Conservation (phyloP, 1,140 invertebrate genomes). For the Medauroidea extradentata region DNA sequence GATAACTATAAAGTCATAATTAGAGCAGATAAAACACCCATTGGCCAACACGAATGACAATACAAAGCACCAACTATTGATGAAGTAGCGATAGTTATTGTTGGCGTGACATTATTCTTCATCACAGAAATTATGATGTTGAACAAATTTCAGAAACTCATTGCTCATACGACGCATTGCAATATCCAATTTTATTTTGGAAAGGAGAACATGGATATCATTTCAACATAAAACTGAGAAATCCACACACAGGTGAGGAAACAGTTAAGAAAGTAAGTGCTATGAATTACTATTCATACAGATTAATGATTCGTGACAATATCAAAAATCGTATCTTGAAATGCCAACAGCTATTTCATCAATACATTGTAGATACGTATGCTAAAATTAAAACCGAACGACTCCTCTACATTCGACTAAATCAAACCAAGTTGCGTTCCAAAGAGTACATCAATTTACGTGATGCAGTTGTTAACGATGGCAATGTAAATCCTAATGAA, state of each 20-base stretch:
- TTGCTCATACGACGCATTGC: slow-evolving; percentile 18
- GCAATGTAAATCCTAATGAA: neutral
- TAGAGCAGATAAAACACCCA: too few relatives aligned
- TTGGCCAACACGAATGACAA: too few relatives aligned
- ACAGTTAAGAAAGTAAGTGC: slow-evolving; percentile 27
- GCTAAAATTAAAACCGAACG: slow-evolving; percentile 39
- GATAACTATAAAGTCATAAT: too few relatives aligned
- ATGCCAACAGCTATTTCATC: slow-evolving; percentile 34
- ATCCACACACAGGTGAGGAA: neutral
- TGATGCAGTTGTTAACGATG: slow-evolving; percentile 27
- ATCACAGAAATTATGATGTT: too few relatives aligned
- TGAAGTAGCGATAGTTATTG: neutral
- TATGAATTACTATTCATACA: slow-evolving; percentile 31
- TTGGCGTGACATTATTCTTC: neutral
- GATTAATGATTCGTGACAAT: slow-evolving; percentile 30
- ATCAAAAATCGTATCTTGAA: slow-evolving; percentile 29
- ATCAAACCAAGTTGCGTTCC: slow-evolving; percentile 40
- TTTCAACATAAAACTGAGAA: slow-evolving; percentile 7
- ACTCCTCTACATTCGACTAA: slow-evolving; percentile 33
- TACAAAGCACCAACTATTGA: neutral
- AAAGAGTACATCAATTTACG: slow-evolving; percentile 46
- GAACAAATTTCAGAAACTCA: neutral
- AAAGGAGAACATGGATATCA: slow-evolving; percentile 16
- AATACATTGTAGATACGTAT: slow-evolving; percentile 42
- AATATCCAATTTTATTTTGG: slow-evolving; percentile 20